A percentile compares a stretch with the other conserved stretches of the same genome.
phyloP scores from a whole-genome alignment of 1,140 invertebrate genomes.

The Apis florea region DNA sequence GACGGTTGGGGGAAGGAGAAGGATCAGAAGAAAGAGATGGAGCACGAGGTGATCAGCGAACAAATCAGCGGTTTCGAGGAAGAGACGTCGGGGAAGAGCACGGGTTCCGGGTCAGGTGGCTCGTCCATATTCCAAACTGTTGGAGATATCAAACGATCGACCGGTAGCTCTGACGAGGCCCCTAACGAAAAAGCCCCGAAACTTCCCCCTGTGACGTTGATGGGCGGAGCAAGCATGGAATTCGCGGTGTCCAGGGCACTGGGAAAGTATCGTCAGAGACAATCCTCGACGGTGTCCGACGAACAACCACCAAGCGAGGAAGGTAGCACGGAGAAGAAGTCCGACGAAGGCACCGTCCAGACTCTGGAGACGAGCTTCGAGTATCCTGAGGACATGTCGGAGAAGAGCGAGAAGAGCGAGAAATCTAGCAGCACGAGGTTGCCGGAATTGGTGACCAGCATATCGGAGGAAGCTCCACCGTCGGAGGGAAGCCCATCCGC shows the following conservation, averaged over 20 bases:
- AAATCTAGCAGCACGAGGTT: conserved; percentile 72
- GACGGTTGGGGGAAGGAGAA: conserved; percentile 72
- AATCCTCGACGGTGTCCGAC: conserved; percentile 85
- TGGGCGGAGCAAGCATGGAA: conserved; percentile 86
- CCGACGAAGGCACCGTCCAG: conserved; percentile 62
- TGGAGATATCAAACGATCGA: conserved; percentile 85
- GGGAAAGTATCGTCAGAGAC: conserved; percentile 89
- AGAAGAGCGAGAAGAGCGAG: conserved; percentile 73
- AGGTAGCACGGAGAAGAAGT: conserved; percentile 77
- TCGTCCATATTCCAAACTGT: conserved; percentile 86
- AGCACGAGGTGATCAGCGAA: conserved; percentile 81
- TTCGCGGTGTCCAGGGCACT: conserved; percentile 91
- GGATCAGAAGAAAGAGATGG: conserved; percentile 67
- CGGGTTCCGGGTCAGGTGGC: conserved; percentile 82
- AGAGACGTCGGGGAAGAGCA: conserved; percentile 82
- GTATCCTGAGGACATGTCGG: conserved; percentile 71
- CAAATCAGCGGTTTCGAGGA: conserved; percentile 81
- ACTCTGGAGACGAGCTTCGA: conserved; percentile 71
- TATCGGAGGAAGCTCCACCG: conserved; percentile 77
- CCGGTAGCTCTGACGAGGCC: conserved; percentile 76
- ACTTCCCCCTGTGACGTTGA: conserved; percentile 80
- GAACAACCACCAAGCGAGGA: conserved; percentile 82
- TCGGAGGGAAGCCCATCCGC: conserved; percentile 85
- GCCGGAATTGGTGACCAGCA: conserved; percentile 76
- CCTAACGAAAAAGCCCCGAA: conserved; percentile 82